Percentiles rank a stretch among this genome's conserved stretches.
Conservation (phyloP, 2,888 invertebrate genomes). For the Schizaphis graminum region DNA sequence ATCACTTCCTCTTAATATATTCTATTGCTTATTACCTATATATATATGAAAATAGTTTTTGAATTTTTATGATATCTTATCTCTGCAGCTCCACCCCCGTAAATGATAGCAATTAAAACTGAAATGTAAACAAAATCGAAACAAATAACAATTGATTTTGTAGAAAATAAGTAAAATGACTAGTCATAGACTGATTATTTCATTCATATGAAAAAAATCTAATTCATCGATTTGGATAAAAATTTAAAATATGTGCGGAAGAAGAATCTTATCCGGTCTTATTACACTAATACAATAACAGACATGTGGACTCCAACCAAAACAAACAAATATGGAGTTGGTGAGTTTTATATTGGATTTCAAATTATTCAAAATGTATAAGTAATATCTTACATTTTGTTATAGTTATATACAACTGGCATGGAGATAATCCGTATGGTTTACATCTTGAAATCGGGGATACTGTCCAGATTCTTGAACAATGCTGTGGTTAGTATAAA, state of each 20-base stretch:
- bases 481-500: constrained; percentile 80
- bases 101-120: constrained; percentile 46
- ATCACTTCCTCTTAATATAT: no score
- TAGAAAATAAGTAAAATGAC: neutral
- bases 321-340: constrained; percentile 77
- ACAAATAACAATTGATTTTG: constrained; percentile 29
- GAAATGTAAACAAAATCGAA: constrained; percentile 56
- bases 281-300: neutral
- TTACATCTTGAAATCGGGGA: constrained; percentile 91
- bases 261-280: neutral
- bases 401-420: constrained; percentile 92
- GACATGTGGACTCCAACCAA: constrained; percentile 82
- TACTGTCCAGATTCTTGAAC: constrained; percentile 91
- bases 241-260: constrained; percentile 12
- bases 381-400: neutral
- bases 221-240: neutral
- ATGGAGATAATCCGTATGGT: constrained; percentile 84
- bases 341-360: constrained; percentile 64
- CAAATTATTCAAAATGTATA: neutral
- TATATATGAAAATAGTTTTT: neutral
- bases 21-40: neutral
- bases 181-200: neutral
- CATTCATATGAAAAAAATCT: neutral
- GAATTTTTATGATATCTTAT: constrained; percentile 37
- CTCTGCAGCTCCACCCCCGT: constrained; percentile 56